Evolutionary conservation across 2,113 vertebrate species (phyloP), one percentile per base, ranked within the genome.

Genomic region (Dromaius novaehollandiae): DNA sequence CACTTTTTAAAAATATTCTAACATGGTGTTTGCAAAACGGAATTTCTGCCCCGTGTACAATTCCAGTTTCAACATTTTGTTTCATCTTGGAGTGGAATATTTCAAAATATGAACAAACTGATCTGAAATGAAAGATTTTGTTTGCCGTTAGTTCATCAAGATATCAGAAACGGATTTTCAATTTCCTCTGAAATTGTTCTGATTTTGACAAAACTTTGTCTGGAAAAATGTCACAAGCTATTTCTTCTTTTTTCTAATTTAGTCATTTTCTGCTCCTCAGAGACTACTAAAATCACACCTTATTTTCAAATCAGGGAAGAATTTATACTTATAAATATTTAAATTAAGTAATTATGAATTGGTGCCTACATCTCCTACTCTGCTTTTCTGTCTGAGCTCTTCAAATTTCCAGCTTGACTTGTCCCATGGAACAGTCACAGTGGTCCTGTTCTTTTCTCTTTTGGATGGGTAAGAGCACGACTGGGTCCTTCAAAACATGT

Each of bases 1-100:
- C 77, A 69, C 32, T 92, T 64, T 34, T 90, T 94, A 89, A 75
- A 65, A 69, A 69, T 76, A 58, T 92, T 89, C 53, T 91, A 87
- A 73, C 32, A 56, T 0, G 38, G 32, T 79, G 21, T 86, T 89
- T n/a, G 36, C 58, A 71, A 94, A 89, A 94, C 42, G 19, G 69
- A 93, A 87, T 42, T 87, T 89, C 63, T 89, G 28, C 53, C 24
- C 26, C 11, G 40, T 48, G 30, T 46, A 24, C 25, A 65, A 77
- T 87, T 75, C 56, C 56, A 76, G 6, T 94, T 89, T 78, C 75
- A 91, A 61, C 9, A 28, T 78, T 58, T 74, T 63, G 4, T 81
- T 95, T 86, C 19, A 75, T 75, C 63, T 87, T 86, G 68, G 36
- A 73, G 75, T 44, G 16, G 11, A 44, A 38, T 63, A 85, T 71